Evolutionary conservation across 1,140 invertebrate genomes (phyloP).

Genomic region (Cydia strobilella): DNA sequence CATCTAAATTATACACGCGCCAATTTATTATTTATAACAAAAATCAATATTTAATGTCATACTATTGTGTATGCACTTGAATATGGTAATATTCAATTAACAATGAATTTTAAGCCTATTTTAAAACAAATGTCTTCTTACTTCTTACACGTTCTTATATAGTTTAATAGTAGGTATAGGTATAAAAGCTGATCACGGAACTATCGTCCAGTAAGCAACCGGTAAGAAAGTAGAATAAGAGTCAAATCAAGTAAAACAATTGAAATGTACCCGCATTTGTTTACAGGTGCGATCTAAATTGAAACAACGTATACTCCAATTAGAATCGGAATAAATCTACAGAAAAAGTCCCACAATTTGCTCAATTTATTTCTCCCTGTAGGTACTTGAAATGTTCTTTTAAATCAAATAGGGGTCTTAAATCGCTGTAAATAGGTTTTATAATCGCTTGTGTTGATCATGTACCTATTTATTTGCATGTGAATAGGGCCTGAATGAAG

Average conservation of each 20-base stretch:
- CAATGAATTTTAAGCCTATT: too few species aligned
- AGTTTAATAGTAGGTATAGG: too few species aligned
- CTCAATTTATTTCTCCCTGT: constrained; percentile 32
- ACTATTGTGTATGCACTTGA: too few species aligned
- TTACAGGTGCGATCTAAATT: constrained; percentile 21
- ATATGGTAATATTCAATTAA: too few species aligned
- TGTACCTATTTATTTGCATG: constrained; percentile 34
- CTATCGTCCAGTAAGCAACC: not conserved
- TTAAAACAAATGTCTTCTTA: too few species aligned
- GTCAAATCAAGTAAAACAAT: constrained; percentile 16
- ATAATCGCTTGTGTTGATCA: not conserved
- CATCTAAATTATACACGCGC: too few species aligned
- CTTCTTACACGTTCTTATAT: too few species aligned
- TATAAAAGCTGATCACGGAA: not conserved
- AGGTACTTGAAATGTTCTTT: not conserved
- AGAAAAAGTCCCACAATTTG: constrained; percentile 34
- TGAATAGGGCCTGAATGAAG: constrained; percentile 26
- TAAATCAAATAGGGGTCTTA: not conserved
- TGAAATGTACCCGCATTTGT: constrained; percentile 17
- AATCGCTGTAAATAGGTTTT: not conserved
- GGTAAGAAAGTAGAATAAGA: not conserved
- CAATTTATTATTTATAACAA: too few species aligned
- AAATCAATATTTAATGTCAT: too few species aligned
- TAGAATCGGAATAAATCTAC: constrained; percentile 28
- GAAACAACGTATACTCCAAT: constrained; percentile 22